Percentiles rank a stretch among this genome's conserved stretches.
Evolutionary conservation across 1,140 invertebrate genomes (phyloP).

Genomic region (Cydia pomonella): DNA sequence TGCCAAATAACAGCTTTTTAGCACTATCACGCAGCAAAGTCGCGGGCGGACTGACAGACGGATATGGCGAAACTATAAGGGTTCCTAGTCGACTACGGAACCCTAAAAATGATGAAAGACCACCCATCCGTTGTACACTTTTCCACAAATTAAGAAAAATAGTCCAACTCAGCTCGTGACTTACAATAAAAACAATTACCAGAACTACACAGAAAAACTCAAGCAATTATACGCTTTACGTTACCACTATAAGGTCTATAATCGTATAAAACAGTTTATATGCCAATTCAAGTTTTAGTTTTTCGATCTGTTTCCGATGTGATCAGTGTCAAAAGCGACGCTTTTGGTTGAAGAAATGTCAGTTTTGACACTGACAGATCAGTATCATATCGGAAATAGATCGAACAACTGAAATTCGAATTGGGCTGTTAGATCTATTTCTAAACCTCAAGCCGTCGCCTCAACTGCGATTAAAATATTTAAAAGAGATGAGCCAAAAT

Average conservation of each 20-base stretch:
- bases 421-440: neutral
- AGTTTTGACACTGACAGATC: too few relatives aligned
- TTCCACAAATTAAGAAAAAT: conserved; percentile 22
- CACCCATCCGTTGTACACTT: neutral
- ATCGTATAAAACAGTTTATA: neutral
- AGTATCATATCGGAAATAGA: too few relatives aligned
- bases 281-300: too few relatives aligned
- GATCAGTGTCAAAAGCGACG: too few relatives aligned
- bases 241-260: neutral
- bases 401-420: neutral
- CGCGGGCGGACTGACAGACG: too few relatives aligned
- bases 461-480: conserved; percentile 1
- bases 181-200: conserved; percentile 12
- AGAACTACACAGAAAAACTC: neutral
- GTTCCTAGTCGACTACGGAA: too few relatives aligned
- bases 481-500: neutral
- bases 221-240: neutral
- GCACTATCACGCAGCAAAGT: too few relatives aligned
- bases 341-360: too few relatives aligned
- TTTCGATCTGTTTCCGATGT: too few relatives aligned
- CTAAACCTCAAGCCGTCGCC: neutral
- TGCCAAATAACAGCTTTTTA: too few relatives aligned
- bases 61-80: too few relatives aligned
- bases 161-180: neutral
- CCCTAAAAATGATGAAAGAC: too few relatives aligned